These are phyloP conservation scores for Meliscaeva auricollis DNA, from an alignment of 2,888 invertebrate genomes.

Conservation along the genomic window DNA sequence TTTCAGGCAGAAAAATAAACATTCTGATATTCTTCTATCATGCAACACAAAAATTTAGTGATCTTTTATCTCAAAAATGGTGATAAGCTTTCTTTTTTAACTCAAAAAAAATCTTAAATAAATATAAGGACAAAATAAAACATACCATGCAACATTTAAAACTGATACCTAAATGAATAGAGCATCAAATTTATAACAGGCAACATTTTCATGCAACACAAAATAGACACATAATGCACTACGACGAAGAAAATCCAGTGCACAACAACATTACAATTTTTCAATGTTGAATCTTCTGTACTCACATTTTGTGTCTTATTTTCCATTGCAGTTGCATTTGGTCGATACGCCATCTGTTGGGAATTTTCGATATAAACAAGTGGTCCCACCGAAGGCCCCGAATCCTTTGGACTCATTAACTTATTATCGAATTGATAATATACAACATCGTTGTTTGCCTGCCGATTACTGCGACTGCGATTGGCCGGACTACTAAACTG, in stretches of 20 bases:
- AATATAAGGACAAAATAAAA: not conserved
- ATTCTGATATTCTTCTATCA: too few species aligned
- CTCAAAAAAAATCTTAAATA: not conserved
- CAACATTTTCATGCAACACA: conserved; percentile 75
- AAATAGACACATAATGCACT: conserved; percentile 46
- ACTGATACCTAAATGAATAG: not conserved
- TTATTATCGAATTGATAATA: conserved; percentile 83
- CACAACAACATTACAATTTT: too few species aligned
- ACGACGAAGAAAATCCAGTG: conserved; percentile 16
- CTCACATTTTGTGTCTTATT: conserved; percentile 73
- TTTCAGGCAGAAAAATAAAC: too few species aligned
- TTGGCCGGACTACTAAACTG: conserved; percentile 67
- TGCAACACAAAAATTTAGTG: too few species aligned
- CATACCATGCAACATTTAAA: conserved; percentile 43
- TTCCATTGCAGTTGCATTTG: conserved; percentile 61
- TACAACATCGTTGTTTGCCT: conserved; percentile 81
- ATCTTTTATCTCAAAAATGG: too few species aligned
- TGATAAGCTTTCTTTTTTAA: not conserved
- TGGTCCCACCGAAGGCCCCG: conserved; percentile 60
- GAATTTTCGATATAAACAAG: conserved; percentile 65
- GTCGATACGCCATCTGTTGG: conserved; percentile 62
- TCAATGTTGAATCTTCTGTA: conserved; percentile 46
- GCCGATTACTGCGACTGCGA: conserved; percentile 77
- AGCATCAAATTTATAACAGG: conserved; percentile 31
- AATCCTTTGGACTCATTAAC: conserved; percentile 66